Conservation (phyloP, 2,113 vertebrate species). For the Syngnathus floridae region DNA sequence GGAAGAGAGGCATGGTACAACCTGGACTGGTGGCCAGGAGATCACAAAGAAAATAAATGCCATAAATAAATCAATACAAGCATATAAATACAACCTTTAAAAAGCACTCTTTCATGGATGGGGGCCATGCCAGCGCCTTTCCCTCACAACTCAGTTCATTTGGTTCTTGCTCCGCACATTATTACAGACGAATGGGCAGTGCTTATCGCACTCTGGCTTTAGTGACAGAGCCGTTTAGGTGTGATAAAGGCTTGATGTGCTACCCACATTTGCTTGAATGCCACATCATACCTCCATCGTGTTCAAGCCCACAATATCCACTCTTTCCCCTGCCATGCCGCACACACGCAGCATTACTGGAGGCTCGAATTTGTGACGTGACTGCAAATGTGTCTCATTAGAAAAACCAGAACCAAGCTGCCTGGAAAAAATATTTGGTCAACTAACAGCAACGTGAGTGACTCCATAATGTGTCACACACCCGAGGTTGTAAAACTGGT, state of each 20-base stretch:
- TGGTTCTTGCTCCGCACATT: slow-evolving; percentile 52
- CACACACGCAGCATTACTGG: slow-evolving; percentile 24
- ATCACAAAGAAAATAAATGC: not conserved
- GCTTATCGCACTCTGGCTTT: slow-evolving; percentile 62
- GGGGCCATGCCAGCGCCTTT: slow-evolving; percentile 22
- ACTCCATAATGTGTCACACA: slow-evolving; percentile 24
- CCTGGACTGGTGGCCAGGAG: not conserved
- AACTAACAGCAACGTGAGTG: slow-evolving; percentile 31
- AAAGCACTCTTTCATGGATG: slow-evolving; percentile 24
- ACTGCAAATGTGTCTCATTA: slow-evolving; percentile 15
- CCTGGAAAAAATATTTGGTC: slow-evolving; percentile 29
- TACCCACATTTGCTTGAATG: slow-evolving; percentile 56
- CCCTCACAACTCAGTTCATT: slow-evolving; percentile 52
- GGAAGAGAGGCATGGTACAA: not conserved
- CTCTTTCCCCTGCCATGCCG: slow-evolving; percentile 25
- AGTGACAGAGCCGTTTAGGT: slow-evolving; percentile 63
- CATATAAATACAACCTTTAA: slow-evolving; percentile 16
- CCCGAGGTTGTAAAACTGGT: slow-evolving; percentile 20
- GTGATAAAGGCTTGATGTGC: slow-evolving; percentile 68
- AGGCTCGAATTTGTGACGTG: slow-evolving; percentile 24
- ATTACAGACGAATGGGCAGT: slow-evolving; percentile 64
- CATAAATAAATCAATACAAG: slow-evolving; percentile 38
- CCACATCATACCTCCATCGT: slow-evolving; percentile 37
- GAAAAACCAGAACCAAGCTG: slow-evolving; percentile 30
- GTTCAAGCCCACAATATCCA: slow-evolving; percentile 36